Evolutionary conservation across 2,888 invertebrate genomes (phyloP).

Genomic region (Apodemia zela): DNA sequence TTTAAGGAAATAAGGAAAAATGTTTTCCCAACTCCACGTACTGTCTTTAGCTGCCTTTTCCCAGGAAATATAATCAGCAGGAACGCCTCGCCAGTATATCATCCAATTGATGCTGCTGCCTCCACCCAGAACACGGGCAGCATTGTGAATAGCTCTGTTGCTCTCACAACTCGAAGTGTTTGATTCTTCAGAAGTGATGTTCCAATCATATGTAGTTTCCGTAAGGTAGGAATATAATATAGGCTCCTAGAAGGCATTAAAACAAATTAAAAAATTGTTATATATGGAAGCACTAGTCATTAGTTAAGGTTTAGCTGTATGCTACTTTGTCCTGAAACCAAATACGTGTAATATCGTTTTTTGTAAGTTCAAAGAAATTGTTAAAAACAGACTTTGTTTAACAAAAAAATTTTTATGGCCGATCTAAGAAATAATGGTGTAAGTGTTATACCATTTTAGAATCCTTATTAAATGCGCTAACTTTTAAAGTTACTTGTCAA

Average conservation of each 20-base stretch:
- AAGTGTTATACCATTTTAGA: too few relatives aligned
- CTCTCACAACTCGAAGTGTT: constrained; percentile 33
- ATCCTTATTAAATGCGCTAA: too few relatives aligned
- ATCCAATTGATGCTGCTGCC: constrained; percentile 39
- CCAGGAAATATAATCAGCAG: constrained; percentile 42
- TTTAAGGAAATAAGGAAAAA: constrained; percentile 41
- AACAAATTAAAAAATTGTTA: too few relatives aligned
- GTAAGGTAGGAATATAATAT: constrained; percentile 36
- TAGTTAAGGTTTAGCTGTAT: too few relatives aligned
- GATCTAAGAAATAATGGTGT: too few relatives aligned
- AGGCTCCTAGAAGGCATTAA: constrained; percentile 36
- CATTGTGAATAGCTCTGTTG: constrained; percentile 31
- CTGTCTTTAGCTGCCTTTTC: constrained; percentile 35
- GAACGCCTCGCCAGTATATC: constrained; percentile 38
- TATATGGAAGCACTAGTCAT: too few relatives aligned
- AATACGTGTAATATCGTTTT: too few relatives aligned
- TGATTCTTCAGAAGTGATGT: constrained; percentile 38
- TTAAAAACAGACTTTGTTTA: too few relatives aligned
- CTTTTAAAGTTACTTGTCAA: too few relatives aligned
- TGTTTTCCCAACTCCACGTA: constrained; percentile 41
- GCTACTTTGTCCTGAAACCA: too few relatives aligned
- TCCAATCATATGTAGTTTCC: constrained; percentile 37
- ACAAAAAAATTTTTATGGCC: too few relatives aligned
- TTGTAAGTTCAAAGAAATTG: too few relatives aligned
- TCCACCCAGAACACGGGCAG: constrained; percentile 51